Conservation (phyloP, 2,888 invertebrate species). For the Drosophila niveifrons region DNA sequence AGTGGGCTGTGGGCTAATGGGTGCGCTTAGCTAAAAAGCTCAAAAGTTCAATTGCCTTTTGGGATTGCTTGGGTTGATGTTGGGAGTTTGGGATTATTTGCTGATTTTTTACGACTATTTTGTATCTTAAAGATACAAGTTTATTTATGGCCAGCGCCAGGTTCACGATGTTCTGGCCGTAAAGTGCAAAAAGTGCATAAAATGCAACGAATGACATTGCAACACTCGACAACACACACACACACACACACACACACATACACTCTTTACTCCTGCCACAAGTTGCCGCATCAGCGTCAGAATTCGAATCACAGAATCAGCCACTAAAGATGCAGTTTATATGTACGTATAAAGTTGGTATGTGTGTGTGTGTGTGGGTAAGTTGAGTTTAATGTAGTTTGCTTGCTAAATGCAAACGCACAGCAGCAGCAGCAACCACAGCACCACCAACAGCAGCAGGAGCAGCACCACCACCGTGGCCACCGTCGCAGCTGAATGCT, state of each 20-base stretch:
- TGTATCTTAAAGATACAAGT: constrained; percentile 78
- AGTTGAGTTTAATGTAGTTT: constrained; percentile 78
- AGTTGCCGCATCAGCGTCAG: constrained; percentile 69
- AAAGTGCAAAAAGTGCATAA: constrained; percentile 80
- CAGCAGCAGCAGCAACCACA: constrained; percentile 31
- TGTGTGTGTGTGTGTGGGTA: constrained; percentile 58
- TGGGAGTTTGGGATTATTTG: constrained; percentile 61
- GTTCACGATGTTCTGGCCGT: constrained; percentile 62
- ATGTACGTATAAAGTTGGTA: constrained; percentile 11
- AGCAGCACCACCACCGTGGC: constrained; percentile 45
- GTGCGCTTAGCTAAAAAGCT: constrained; percentile 60
- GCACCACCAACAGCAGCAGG: constrained; percentile 24
- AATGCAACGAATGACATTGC: constrained; percentile 78
- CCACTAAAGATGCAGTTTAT: constrained; percentile 71
- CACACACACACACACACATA: background rate
- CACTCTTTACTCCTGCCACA: constrained; percentile 20
- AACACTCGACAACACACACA: constrained; percentile 60
- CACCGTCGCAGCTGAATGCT: constrained; percentile 77
- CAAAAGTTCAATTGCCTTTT: constrained; percentile 55
- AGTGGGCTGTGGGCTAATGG: constrained; percentile 27
- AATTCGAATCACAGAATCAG: constrained; percentile 73
- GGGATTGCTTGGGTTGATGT: background rate
- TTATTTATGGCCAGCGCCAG: constrained; percentile 72
- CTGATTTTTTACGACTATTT: constrained; percentile 78
- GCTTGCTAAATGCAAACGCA: constrained; percentile 73